Evolutionary conservation across 2,888 invertebrate species (phyloP).

Genomic region (Trichogramma evanescens): DNA sequence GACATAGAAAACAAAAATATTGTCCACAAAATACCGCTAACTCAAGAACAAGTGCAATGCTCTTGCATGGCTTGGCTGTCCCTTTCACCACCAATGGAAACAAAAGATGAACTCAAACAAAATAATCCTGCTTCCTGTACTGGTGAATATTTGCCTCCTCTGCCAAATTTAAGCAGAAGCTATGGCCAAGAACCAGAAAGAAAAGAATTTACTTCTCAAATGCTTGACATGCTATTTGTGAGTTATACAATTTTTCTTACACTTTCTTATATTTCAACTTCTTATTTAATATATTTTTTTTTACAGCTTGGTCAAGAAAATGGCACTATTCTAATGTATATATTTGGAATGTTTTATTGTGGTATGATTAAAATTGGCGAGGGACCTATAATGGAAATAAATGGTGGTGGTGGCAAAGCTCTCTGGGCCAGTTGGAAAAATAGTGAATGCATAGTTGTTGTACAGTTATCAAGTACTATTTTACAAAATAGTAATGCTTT

Average conservation of each 20-base stretch:
- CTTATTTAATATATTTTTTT: constrained; percentile 40
- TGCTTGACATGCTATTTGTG: constrained; percentile 46
- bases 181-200: constrained; percentile 44
- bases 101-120: background rate
- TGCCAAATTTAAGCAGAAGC: constrained; percentile 48
- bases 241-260: constrained; percentile 19
- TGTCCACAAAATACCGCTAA: constrained; percentile 54
- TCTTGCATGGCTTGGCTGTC: constrained; percentile 65
- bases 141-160: constrained; percentile 48
- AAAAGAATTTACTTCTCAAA: constrained; percentile 48
- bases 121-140: constrained; percentile 30
- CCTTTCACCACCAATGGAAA: constrained; percentile 24
- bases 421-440: constrained; percentile 40
- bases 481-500: constrained; percentile 40
- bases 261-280: constrained; percentile 20
- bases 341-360: constrained; percentile 79
- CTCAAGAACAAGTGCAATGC: constrained; percentile 32
- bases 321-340: constrained; percentile 61
- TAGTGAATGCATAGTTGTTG: constrained; percentile 30
- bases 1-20: constrained; percentile 82
- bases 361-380: constrained; percentile 53
- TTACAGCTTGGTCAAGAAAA: constrained; percentile 71
- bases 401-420: constrained; percentile 37
- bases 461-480: constrained; percentile 37
- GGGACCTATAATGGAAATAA: constrained; percentile 38